Base-by-base conservation (phyloP, 2,113 vertebrate genomes). In the Xiphophorus maculatus region DNA sequence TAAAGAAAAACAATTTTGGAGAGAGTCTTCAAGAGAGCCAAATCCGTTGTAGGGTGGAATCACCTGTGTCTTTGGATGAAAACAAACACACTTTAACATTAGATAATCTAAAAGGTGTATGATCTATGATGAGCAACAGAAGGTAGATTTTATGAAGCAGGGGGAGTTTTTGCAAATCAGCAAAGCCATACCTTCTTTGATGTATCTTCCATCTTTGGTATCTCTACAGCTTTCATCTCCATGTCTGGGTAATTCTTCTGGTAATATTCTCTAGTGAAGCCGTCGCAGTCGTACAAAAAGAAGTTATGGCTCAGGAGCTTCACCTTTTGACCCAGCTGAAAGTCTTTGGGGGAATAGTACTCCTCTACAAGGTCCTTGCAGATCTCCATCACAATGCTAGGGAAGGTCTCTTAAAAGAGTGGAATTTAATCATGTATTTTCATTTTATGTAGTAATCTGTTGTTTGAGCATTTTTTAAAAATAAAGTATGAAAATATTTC, bases 31-130 rank as follows among this genome's bases (percentile, higher is more conserved):
- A 22, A 96, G 76, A 2, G 95, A 87, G 5, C 98, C 98, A 64
- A 95, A 99, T 28, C 97, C 97, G 30, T 99, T 99, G 76, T 99
- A 99, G 1, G 97, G 96, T 75, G 97, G 97, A 82, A 97, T 84
- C 58, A 92, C 91, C 97, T 99, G 87, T 70, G 61, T 69, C 42
- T 5, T 42, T 29, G 10, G 3, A 62, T 6, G 37, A 37, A 15
- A 63, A 17, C 25, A 58, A 58, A n/a, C 51, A 58, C 51, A 58
- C 51, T 54, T 54, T 10, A 58, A n/a, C 25, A n/a, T 58, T 25
- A 58, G 9, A n/a, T 58, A 10, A n/a, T 58, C 25, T 10, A 58
- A 25, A 58, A 58, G 51, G 8, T 3, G 7, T 10, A 25, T 58
- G 2, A 58, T 58, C 25, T n/a, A 3, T 58, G 9, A 11, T 58